Percentiles rank a stretch among this genome's conserved stretches.
Evolutionary conservation across 2,888 invertebrate species (phyloP).

Genomic region (Mythimna vitellina): DNA sequence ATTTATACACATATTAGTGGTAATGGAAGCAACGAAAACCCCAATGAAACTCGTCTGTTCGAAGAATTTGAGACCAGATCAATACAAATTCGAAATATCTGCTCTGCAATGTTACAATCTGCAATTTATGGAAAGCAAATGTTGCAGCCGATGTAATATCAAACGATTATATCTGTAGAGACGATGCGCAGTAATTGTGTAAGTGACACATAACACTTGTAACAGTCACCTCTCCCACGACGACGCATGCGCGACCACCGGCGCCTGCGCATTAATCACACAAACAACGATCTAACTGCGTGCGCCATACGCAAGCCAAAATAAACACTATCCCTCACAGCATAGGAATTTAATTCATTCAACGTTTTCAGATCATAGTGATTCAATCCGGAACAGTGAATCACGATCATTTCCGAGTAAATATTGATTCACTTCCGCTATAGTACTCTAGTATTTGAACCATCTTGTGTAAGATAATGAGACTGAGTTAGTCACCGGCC

Average conservation of each 20-base stretch:
- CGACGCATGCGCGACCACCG: slow-evolving; percentile 52
- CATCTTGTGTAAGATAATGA: slow-evolving; percentile 63
- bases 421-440: slow-evolving; percentile 84
- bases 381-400: slow-evolving; percentile 84
- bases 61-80: background rate
- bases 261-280: slow-evolving; percentile 60
- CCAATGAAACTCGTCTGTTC: background rate
- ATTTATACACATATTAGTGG: background rate
- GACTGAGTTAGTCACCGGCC: slow-evolving; percentile 52
- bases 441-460: slow-evolving; percentile 61
- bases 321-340: slow-evolving; percentile 65
- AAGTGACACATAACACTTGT: slow-evolving; percentile 58
- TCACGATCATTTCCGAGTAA: slow-evolving; percentile 82
- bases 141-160: too few relatives aligned
- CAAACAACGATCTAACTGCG: slow-evolving; percentile 50
- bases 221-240: slow-evolving; percentile 65
- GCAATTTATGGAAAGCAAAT: background rate
- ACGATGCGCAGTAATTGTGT: slow-evolving; percentile 19
- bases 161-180: background rate
- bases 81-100: background rate
- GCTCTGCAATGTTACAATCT: too few relatives aligned
- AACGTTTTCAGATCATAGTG: slow-evolving; percentile 59
- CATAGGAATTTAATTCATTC: slow-evolving; percentile 59
- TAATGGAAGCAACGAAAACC: slow-evolving; percentile 14
- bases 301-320: slow-evolving; percentile 54